These are phyloP conservation scores for Amphipoea oculea DNA, from an alignment of 2,888 invertebrate species.

Conservation along the genomic window DNA sequence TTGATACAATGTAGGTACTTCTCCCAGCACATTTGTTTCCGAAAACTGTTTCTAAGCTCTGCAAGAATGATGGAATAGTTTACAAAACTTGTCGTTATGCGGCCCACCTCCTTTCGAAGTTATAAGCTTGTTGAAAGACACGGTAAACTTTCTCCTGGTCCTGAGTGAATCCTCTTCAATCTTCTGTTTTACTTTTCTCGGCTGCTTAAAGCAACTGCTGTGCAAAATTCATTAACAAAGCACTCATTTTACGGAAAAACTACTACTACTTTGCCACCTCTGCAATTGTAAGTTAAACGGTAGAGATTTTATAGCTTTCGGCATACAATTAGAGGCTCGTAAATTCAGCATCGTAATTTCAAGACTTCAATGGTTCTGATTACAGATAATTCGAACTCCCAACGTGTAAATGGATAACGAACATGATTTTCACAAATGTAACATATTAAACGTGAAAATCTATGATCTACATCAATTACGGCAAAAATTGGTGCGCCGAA, in stretches of 20 bases:
- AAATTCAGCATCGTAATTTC: conserved; percentile 25
- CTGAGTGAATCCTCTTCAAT: conserved; percentile 15
- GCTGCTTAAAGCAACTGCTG: background rate
- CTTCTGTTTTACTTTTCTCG: conserved; percentile 10
- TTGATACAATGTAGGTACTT: conserved; percentile 55
- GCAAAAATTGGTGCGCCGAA: conserved; percentile 57
- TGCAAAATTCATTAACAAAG: conserved; percentile 7
- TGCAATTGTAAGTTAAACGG: background rate
- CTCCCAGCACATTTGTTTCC: conserved; percentile 40
- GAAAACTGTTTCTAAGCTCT: conserved; percentile 39
- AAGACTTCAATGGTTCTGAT: conserved; percentile 32
- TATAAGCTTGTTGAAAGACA: conserved; percentile 39
- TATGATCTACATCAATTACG: conserved; percentile 52
- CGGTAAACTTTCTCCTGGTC: conserved; percentile 21
- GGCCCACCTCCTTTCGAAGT: conserved; percentile 16
- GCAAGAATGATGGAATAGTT: conserved; percentile 47
- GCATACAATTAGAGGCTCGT: background rate
- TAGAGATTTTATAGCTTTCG: background rate
- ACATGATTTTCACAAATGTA: conserved; percentile 20
- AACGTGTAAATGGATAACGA: conserved; percentile 27
- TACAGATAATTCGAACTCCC: conserved; percentile 20
- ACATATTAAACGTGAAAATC: conserved; percentile 45
- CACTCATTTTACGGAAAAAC: background rate
- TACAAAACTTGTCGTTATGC: conserved; percentile 31
- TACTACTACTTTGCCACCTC: background rate